Evolutionary conservation across 2,113 vertebrate genomes (phyloP).

Genomic region (Gobio gobio): DNA sequence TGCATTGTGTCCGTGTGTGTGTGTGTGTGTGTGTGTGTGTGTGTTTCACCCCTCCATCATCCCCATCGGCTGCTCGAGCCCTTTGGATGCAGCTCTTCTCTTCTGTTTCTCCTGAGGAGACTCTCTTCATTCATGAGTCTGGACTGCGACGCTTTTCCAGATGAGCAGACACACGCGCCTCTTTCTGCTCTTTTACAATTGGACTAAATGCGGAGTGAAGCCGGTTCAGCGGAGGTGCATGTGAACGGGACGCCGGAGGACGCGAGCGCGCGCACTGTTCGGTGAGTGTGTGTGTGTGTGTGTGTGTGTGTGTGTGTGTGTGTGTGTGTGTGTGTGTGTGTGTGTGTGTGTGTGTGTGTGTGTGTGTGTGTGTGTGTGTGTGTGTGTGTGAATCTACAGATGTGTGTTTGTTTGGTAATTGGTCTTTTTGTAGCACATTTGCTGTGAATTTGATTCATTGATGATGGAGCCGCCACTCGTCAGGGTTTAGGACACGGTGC

Average conservation of each 20-base stretch:
- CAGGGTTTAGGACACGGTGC: not conserved
- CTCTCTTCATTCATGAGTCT: slow-evolving; percentile 27
- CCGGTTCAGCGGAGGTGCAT: not conserved
- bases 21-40: not conserved
- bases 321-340: not conserved
- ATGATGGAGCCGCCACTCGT: not conserved
- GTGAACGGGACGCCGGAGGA: not conserved
- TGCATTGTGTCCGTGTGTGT: slow-evolving; percentile 48
- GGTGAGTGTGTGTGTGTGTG: slow-evolving; percentile 30
- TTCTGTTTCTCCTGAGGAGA: slow-evolving; percentile 3
- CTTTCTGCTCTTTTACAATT: slow-evolving; percentile 37
- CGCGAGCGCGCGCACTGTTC: not conserved
- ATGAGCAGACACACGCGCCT: slow-evolving; percentile 34
- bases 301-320: not conserved
- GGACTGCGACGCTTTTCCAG: not conserved
- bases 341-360: slow-evolving; percentile 31
- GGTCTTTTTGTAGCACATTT: not conserved
- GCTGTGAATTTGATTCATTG: not conserved
- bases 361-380: slow-evolving; percentile 26
- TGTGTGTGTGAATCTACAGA: not conserved
- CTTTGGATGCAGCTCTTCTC: slow-evolving; percentile 13
- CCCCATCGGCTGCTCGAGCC: not conserved
- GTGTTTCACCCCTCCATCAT: not conserved
- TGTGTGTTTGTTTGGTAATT: not conserved
- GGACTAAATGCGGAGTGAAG: slow-evolving; percentile 23